Evolutionary conservation across 2,113 vertebrate species (phyloP).

Genomic region (Poicephalus meyeri): DNA sequence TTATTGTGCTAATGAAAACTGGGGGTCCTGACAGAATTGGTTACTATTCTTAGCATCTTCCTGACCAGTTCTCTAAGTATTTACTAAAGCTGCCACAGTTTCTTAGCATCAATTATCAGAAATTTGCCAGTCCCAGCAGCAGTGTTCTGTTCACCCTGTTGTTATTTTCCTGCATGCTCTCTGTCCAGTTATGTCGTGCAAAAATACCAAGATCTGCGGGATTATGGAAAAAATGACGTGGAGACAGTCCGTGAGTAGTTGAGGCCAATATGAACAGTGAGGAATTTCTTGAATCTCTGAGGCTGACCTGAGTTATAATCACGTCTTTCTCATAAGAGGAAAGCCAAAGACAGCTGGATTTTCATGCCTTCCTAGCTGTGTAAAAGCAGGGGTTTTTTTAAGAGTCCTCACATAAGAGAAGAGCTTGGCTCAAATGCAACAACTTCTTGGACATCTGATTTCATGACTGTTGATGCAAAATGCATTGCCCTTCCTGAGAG

Average conservation of each 20-base stretch:
- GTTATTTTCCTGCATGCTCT: background rate
- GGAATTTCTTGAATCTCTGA: background rate
- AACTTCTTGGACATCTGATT: background rate
- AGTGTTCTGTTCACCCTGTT: background rate
- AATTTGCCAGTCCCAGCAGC: background rate
- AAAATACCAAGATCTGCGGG: background rate
- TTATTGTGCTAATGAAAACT: background rate
- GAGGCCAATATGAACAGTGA: background rate
- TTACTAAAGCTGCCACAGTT: background rate
- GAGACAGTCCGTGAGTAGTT: background rate
- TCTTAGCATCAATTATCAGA: background rate
- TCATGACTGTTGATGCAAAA: background rate
- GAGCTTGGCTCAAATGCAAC: background rate
- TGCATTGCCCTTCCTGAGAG: background rate
- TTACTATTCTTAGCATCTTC: background rate
- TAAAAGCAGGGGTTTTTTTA: background rate
- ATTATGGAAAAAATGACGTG: background rate
- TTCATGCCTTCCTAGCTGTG: background rate
- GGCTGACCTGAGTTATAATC: background rate
- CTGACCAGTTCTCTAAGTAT: background rate
- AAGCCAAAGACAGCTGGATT: background rate
- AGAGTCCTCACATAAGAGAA: background rate
- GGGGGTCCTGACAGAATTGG: background rate
- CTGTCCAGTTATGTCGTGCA: background rate
- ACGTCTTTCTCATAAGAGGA: background rate